phyloP scores from a whole-genome alignment of 2,797 vertebrate species.

The Choloepus didactylus region DNA sequence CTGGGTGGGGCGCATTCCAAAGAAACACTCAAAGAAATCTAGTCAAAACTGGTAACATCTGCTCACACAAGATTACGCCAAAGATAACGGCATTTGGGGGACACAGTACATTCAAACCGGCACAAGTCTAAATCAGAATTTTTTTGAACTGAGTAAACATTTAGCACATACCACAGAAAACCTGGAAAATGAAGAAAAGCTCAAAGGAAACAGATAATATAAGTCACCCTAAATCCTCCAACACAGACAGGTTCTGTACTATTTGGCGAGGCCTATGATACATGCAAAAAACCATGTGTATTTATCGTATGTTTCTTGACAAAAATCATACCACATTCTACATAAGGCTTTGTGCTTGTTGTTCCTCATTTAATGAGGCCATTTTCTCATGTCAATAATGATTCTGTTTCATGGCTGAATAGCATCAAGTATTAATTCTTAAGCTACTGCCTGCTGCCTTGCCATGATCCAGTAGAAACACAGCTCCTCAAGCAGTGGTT shows the following conservation, averaged over 20 bases:
- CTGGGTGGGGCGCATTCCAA: too few species aligned
- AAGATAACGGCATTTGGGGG: too few species aligned
- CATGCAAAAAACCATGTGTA: neutral
- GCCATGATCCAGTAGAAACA: neutral
- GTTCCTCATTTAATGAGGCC: constrained; percentile 25
- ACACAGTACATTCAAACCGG: too few species aligned
- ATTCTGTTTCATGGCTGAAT: neutral
- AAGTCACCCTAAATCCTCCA: constrained; percentile 43
- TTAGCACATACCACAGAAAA: neutral
- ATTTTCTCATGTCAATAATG: constrained; percentile 1
- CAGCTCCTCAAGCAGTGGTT: neutral
- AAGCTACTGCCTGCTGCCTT: neutral
- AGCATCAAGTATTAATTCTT: neutral
- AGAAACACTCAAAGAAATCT: too few species aligned
- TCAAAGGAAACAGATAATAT: constrained; percentile 32
- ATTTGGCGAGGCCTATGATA: neutral
- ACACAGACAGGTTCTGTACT: neutral
- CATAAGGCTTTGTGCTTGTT: neutral
- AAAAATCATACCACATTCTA: neutral
- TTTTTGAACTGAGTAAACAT: neutral
- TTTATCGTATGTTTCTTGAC: constrained; percentile 11
- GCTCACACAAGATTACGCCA: too few species aligned
- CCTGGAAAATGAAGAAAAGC: constrained; percentile 60
- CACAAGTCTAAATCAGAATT: neutral
- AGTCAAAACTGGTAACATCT: too few species aligned